Evolutionary conservation across 2,113 vertebrate species (phyloP).

Genomic region (Pristiophorus japonicus): DNA sequence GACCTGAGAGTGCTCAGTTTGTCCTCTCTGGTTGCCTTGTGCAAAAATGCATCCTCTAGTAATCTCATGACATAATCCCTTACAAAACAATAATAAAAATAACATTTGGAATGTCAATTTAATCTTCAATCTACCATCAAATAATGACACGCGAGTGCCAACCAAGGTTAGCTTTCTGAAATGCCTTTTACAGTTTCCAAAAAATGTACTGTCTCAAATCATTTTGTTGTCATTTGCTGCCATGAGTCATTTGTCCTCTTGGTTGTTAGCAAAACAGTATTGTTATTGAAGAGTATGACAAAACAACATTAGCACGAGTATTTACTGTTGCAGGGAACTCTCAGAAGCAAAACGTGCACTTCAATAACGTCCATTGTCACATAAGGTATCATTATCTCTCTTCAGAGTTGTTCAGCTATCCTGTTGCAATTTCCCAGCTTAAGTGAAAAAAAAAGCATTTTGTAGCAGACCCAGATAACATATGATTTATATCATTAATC

Average conservation of each 20-base stretch:
- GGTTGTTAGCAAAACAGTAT: neutral
- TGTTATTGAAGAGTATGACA: conserved; percentile 13
- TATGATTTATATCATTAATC: neutral
- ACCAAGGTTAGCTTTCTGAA: neutral
- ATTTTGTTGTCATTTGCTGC: neutral
- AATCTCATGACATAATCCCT: neutral
- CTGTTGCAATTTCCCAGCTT: neutral
- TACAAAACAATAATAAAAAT: neutral
- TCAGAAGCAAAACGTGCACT: neutral
- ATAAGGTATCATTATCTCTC: neutral
- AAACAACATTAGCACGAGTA: neutral
- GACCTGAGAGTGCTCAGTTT: neutral
- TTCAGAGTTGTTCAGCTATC: neutral
- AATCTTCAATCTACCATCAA: neutral
- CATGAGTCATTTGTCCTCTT: neutral
- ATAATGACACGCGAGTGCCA: neutral
- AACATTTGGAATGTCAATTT: neutral
- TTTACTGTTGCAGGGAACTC: neutral
- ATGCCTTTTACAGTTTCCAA: neutral
- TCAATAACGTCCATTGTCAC: neutral
- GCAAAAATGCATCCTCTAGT: neutral
- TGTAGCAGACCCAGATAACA: neutral
- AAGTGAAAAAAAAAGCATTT: neutral
- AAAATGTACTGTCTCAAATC: neutral
- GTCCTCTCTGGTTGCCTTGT: neutral